Evolutionary conservation across 1,140 invertebrate genomes (phyloP).

Genomic region (Euura saliciscinereae): DNA sequence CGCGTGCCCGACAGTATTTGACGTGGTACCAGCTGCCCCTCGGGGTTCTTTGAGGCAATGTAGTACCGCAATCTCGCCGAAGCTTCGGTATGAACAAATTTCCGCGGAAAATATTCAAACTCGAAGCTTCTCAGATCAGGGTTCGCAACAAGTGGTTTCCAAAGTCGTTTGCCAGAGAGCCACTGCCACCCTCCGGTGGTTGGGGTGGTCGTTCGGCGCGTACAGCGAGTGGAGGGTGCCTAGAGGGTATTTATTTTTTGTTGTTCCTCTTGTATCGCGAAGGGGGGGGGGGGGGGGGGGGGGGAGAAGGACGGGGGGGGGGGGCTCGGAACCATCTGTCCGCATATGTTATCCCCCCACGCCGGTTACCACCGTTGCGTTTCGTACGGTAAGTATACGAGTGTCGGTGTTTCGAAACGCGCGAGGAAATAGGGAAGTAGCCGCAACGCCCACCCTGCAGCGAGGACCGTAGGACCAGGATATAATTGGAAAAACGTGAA

Average conservation of each 20-base stretch:
- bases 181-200: conserved; percentile 3
- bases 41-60: not conserved
- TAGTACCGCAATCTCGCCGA: too few species aligned
- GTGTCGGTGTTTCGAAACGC: not conserved
- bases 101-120: too few species aligned
- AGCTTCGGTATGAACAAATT: conserved; percentile 14
- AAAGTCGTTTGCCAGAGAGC: not conserved
- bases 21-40: conserved; percentile 1
- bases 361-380: not conserved
- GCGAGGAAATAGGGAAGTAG: not conserved
- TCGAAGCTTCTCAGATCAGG: not conserved
- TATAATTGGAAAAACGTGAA: conserved; percentile 1
- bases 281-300: not conserved
- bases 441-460: not conserved
- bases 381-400: not conserved
- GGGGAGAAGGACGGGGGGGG: not conserved
- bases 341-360: conserved; percentile 6
- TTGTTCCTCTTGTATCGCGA: too few species aligned
- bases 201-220: not conserved
- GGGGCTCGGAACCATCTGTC: not conserved
- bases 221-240: not conserved
- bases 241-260: not conserved
- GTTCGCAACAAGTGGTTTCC: not conserved
- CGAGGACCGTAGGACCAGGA: not conserved
- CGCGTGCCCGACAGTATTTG: not conserved